Base-by-base conservation (phyloP, 1,140 invertebrate species). In the Calephelis virginiensis region DNA sequence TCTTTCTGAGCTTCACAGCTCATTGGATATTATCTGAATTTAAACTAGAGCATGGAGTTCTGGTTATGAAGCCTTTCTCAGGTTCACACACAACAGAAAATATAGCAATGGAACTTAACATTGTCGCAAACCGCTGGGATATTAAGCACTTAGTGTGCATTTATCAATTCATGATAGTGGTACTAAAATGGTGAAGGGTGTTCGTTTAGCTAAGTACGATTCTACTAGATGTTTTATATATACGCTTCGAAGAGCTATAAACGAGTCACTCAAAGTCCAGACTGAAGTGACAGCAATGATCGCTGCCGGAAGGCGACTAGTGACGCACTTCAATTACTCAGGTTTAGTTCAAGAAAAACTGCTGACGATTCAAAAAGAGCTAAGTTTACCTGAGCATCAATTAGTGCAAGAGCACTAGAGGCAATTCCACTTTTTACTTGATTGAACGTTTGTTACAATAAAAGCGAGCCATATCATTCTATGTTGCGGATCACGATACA, bases 381-480 rank as follows among this genome's bases (percentile, higher is more conserved):
- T 82, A 56, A 74, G 66, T 45, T 78, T 76, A 50, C 70, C 75
- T 6, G 40, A 81, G n/a, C 75, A 77, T 53, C 72, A 78, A 61
- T 64, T 81, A 65, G 75, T 77, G 45, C 77, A 82, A 69, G 75
- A 81, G 59, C 59, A 82, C 75, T 8, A 59, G 80, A 10, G 79
- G 79, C 73, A 82, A 81, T 66, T 77, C 73, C 43, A 77, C 76
- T 0, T 80, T 70, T 64, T 80, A 82, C 68, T 62, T 82, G 65
- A 53, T 71, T 17, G 72, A 74, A 49, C 69, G 73, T 14, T 70
- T 77, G 62, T 71, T 79, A 69, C 73, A 81, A 72, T 73, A 81
- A 66, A 80, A 77, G 37, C 64, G 72, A 56, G 78, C 77, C 62
- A 50, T 81, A 0, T 78, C 76, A 3, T 67, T 80, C 17, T 80